Conservation (phyloP, 2,113 vertebrate genomes). For the Plotosus lineatus region DNA sequence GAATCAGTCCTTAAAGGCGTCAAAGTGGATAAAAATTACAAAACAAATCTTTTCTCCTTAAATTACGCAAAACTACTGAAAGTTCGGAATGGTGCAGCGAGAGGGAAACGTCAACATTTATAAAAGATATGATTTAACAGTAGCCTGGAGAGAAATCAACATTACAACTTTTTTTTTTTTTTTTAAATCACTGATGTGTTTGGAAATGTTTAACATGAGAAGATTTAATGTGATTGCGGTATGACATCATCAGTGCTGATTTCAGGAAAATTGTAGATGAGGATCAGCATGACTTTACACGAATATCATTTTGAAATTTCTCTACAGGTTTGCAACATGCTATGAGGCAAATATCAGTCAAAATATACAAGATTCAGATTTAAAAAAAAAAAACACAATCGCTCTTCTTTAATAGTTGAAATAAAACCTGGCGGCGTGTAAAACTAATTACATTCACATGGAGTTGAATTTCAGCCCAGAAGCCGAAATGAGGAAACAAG, state of each 20-base stretch:
- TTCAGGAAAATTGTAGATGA: neutral
- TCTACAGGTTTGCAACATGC: neutral
- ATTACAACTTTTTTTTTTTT: neutral
- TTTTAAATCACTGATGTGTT: neutral
- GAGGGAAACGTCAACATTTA: neutral
- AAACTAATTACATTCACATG: slow-evolving; percentile 36
- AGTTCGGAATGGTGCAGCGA: neutral
- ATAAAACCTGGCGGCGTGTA: neutral
- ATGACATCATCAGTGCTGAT: neutral
- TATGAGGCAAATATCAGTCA: neutral
- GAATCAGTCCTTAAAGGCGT: neutral
- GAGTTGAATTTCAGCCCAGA: slow-evolving; percentile 34
- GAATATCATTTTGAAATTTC: too few species aligned
- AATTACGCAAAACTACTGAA: neutral
- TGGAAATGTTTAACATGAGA: neutral
- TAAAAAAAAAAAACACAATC: neutral
- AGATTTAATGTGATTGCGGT: neutral
- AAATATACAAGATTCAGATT: neutral
- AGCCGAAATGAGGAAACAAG: slow-evolving; percentile 32
- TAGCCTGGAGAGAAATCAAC: neutral
- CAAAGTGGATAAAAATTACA: neutral
- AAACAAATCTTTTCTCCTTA: neutral
- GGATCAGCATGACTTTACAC: neutral
- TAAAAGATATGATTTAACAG: neutral
- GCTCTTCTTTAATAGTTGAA: neutral